Evolutionary conservation across 2,113 vertebrate genomes (phyloP).

Genomic region (Reinhardtius hippoglossoides): DNA sequence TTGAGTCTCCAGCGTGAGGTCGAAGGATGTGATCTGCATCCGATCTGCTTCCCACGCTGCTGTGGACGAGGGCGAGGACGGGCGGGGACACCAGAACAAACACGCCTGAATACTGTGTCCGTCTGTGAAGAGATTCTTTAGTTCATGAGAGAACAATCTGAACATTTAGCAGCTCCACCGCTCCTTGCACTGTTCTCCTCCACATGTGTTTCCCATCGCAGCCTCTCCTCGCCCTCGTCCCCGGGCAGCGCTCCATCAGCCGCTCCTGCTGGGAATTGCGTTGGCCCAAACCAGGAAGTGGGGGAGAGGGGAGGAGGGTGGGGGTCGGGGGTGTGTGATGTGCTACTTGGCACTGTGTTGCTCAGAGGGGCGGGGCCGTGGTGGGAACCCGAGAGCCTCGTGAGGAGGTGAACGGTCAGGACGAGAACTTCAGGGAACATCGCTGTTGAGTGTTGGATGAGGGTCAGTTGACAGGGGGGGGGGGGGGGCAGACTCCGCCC

Average conservation of each 20-base stretch:
- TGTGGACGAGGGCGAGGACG: not conserved
- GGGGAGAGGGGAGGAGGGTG: not conserved
- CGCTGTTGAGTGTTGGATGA: constrained; percentile 22
- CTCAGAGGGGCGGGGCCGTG: constrained; percentile 15
- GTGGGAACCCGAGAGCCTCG: constrained; percentile 49
- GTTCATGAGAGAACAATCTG: constrained; percentile 27
- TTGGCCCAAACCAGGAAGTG: constrained; percentile 66
- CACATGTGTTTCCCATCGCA: constrained; percentile 79
- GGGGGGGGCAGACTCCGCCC: not conserved
- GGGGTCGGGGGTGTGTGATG: not conserved
- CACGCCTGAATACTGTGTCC: not conserved
- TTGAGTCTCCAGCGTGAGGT: constrained; percentile 16
- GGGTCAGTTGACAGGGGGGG: constrained; percentile 25
- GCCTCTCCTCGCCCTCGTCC: constrained; percentile 45
- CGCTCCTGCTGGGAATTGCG: constrained; percentile 71
- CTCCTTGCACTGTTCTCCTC: constrained; percentile 41
- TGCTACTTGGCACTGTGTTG: no score
- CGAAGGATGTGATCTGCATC: constrained; percentile 46
- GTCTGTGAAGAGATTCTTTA: not conserved
- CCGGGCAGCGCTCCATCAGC: constrained; percentile 64
- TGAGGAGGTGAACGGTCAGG: constrained; percentile 45
- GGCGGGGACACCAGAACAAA: constrained; percentile 23
- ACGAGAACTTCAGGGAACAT: constrained; percentile 35
- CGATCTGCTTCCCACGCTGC: constrained; percentile 52
- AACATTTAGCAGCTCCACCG: constrained; percentile 17